Evolutionary conservation across 1,140 invertebrate genomes (phyloP), one percentile per base, ranked within the genome.

Genomic region (Macrostomum lignano): DNA sequence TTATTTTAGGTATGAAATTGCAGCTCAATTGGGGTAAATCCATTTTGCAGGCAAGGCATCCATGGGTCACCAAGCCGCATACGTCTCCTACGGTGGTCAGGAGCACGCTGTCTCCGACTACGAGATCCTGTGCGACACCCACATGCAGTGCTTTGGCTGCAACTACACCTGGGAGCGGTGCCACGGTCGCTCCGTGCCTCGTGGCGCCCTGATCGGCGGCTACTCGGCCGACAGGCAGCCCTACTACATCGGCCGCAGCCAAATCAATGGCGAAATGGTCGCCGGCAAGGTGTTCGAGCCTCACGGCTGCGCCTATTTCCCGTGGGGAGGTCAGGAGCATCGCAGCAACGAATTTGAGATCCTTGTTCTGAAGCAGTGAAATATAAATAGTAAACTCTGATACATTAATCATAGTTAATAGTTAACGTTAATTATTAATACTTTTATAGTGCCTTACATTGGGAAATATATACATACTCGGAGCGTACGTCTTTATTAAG

Each of bases 241-340:
- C 4, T 9, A 15, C 3, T 28, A 5, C 26, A 28, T 28, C 19
- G 26, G 14, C 15, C 15, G 26, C 15, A 15, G 14, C 19, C 14
- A 28, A 28, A 9, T 28, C 7, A 28, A 28, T 3, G 26, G 26
- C 19, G 26, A 28, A 17, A 14, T 17, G 3, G 26, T 28, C 15
- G 26, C 19, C 3, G 26, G 26, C 15, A 28, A 28, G 19, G 15
- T 15, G 15, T 28, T 28, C 9, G 14, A 14, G 3, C 26, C 26
- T 28, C 26, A 28, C 19, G 26, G 26, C 5, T 28, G 26, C 19
- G 26, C 26, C 7, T 28, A 28, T 17, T 28, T 28, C 19, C 26
- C 26, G 15, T 9, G 5, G 15, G 26, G 26, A 5, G 26, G 26
- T 17, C 14, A 3, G 9, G 26, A 28, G 9, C 26, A 28, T 28